phyloP scores from a whole-genome alignment of 2,797 vertebrate genomes.

The Chelidonichthys spinosus region DNA sequence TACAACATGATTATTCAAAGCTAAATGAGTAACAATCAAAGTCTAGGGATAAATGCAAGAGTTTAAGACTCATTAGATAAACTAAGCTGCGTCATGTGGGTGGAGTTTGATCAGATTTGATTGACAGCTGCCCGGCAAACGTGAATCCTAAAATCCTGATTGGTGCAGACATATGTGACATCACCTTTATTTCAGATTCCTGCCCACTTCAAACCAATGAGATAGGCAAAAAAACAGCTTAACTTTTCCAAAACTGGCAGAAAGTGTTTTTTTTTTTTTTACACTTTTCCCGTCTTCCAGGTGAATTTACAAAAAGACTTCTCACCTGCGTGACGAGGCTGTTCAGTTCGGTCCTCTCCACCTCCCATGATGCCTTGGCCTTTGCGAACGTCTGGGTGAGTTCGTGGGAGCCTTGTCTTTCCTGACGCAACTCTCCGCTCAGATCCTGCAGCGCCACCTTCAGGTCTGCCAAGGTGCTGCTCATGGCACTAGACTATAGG shows the following conservation, averaged over 20 bases:
- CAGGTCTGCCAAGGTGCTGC: slow-evolving; percentile 92
- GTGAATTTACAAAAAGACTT: neutral
- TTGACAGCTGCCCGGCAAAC: neutral
- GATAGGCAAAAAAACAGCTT: neutral
- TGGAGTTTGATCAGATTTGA: neutral
- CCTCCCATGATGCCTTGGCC: slow-evolving; percentile 97
- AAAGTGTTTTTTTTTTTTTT: neutral
- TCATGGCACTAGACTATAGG: slow-evolving; percentile 88
- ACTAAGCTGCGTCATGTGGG: neutral
- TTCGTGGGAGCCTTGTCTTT: slow-evolving; percentile 91
- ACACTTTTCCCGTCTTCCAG: too few relatives aligned
- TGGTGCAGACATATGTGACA: neutral
- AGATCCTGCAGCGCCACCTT: slow-evolving; percentile 94
- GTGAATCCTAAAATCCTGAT: neutral
- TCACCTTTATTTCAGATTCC: neutral
- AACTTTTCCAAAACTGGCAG: accelerated
- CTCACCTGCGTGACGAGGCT: slow-evolving; percentile 89
- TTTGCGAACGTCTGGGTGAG: slow-evolving; percentile 98
- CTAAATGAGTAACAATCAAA: neutral
- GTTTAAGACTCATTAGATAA: too few relatives aligned
- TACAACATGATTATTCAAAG: neutral
- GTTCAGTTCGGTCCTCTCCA: slow-evolving; percentile 93
- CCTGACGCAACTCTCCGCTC: slow-evolving; percentile 92
- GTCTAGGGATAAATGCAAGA: too few relatives aligned
- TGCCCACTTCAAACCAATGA: neutral